phyloP scores from a whole-genome alignment of 2,888 invertebrate genomes.

The Artemia sp. region DNA sequence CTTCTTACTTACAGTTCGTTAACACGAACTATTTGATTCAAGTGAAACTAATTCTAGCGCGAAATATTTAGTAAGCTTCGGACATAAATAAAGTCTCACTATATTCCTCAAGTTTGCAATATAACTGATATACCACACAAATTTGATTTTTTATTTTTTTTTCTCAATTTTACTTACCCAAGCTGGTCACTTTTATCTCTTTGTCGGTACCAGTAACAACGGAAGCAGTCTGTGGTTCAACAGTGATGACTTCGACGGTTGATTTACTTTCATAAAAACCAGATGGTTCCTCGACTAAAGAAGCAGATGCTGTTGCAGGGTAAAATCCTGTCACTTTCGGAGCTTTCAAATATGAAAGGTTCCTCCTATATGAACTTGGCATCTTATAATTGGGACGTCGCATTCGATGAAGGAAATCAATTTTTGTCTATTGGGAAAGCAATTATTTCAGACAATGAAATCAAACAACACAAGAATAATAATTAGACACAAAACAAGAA shows the following conservation, averaged over 20 bases:
- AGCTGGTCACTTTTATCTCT: constrained; percentile 25
- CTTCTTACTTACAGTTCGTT: too few relatives aligned
- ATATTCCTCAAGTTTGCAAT: too few relatives aligned
- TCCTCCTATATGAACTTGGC: not conserved
- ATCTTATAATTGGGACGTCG: not conserved
- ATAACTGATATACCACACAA: too few relatives aligned
- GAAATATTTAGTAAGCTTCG: too few relatives aligned
- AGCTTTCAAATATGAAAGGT: not conserved
- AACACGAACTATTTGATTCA: too few relatives aligned
- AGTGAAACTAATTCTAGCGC: too few relatives aligned
- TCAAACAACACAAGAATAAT: too few relatives aligned
- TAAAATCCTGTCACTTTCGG: not conserved
- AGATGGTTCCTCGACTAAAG: constrained; percentile 29
- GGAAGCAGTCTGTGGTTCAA: not conserved
- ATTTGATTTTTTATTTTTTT: too few relatives aligned
- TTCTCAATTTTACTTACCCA: not conserved
- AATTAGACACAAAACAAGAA: too few relatives aligned
- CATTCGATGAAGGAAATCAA: constrained; percentile 11
- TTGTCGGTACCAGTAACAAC: constrained; percentile 22
- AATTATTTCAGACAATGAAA: too few relatives aligned
- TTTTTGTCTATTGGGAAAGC: not conserved
- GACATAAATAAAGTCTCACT: too few relatives aligned
- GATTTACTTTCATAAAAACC: constrained; percentile 37
- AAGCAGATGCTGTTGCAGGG: constrained; percentile 7
- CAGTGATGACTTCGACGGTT: constrained; percentile 25